Percentiles rank a stretch among this genome's conserved stretches.
These are phyloP conservation scores for Subanguina moxae DNA, from an alignment of 1,140 invertebrate genomes.

Conservation along the genomic window DNA sequence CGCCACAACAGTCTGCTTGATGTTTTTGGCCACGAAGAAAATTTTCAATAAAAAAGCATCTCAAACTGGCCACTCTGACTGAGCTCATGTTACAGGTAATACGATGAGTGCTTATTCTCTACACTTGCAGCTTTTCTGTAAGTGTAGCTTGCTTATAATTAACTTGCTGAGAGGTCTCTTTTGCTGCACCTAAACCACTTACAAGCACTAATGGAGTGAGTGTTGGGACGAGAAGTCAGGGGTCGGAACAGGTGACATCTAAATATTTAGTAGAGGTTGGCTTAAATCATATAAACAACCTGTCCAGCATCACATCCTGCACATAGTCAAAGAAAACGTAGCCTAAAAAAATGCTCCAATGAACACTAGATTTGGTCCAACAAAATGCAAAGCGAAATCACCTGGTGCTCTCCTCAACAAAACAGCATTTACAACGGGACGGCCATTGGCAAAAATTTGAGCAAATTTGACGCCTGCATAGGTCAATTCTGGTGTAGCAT, in stretches of 20 bases:
- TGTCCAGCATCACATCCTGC: constrained; percentile 54
- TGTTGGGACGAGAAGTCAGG: constrained; percentile 40
- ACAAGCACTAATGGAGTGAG: constrained; percentile 53
- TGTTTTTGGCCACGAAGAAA: too few relatives aligned
- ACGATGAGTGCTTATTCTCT: too few relatives aligned
- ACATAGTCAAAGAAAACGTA: constrained; percentile 59
- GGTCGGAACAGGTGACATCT: constrained; percentile 31
- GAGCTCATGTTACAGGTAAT: too few relatives aligned
- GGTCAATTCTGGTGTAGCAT: constrained; percentile 70
- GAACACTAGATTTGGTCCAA: not conserved
- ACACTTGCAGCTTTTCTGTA: too few relatives aligned
- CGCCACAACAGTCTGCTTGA: too few relatives aligned
- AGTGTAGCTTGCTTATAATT: too few relatives aligned
- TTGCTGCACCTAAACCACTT: constrained; percentile 19
- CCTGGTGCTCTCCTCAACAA: constrained; percentile 49
- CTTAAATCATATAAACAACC: too few relatives aligned
- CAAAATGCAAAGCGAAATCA: not conserved
- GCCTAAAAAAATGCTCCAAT: constrained; percentile 27
- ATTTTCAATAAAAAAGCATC: too few relatives aligned
- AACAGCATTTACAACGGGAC: constrained; percentile 35
- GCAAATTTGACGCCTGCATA: constrained; percentile 68
- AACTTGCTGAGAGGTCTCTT: not conserved
- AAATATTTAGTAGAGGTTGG: too few relatives aligned
- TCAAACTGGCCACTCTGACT: too few relatives aligned
- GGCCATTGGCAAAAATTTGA: constrained; percentile 52